Evolutionary conservation across 2,888 invertebrate species (phyloP).

Genomic region (Leptinotarsa haldemani): DNA sequence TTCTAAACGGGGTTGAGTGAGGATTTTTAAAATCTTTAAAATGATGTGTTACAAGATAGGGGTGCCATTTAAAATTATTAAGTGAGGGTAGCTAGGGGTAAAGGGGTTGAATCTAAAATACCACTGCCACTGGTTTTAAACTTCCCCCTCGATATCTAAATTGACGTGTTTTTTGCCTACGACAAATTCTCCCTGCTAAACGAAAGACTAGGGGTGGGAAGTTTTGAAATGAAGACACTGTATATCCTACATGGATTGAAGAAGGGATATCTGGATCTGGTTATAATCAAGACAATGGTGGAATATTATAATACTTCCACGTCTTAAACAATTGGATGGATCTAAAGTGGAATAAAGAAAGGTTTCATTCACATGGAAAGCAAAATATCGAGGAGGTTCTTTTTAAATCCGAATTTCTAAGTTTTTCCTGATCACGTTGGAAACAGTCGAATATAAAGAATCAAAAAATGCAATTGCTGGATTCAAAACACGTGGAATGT

Average conservation of each 20-base stretch:
- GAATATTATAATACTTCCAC: background rate
- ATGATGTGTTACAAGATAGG: too few relatives aligned
- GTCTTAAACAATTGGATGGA: background rate
- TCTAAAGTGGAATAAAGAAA: background rate
- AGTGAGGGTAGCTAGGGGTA: too few relatives aligned
- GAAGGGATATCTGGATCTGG: background rate
- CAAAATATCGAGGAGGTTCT: background rate
- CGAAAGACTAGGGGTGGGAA: too few relatives aligned
- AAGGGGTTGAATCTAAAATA: too few relatives aligned
- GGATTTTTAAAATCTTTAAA: too few relatives aligned
- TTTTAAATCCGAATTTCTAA: background rate
- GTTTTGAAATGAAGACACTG: too few relatives aligned
- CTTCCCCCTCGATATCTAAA: too few relatives aligned
- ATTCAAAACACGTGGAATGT: background rate
- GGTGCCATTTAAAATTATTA: too few relatives aligned
- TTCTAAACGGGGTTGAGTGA: too few relatives aligned
- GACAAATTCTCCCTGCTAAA: too few relatives aligned
- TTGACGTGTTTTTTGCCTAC: too few relatives aligned
- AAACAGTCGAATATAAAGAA: background rate
- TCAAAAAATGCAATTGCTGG: background rate
- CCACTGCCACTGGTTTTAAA: too few relatives aligned
- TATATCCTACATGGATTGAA: background rate
- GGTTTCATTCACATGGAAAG: background rate
- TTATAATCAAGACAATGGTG: background rate
- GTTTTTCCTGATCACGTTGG: background rate